Evolutionary conservation across 2,888 invertebrate species (phyloP).

Genomic region (Drosophila hamatofila): DNA sequence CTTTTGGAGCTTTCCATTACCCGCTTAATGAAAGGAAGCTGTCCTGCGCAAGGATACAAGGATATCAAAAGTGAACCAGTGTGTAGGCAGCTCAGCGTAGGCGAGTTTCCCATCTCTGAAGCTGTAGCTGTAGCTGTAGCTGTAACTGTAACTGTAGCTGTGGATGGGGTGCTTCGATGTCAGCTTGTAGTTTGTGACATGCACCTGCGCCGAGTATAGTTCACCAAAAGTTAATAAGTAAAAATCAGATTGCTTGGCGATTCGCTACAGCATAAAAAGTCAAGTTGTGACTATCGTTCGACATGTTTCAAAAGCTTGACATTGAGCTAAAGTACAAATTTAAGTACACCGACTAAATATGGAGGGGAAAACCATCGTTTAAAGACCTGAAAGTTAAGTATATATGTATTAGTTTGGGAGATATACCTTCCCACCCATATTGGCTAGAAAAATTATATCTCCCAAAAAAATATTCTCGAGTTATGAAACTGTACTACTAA

Average conservation of each 20-base stretch:
- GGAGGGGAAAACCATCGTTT: background rate
- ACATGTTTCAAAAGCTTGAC: constrained; percentile 19
- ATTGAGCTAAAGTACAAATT: constrained; percentile 29
- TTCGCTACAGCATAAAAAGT: constrained; percentile 25
- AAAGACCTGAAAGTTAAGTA: background rate
- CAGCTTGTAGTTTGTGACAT: constrained; percentile 44
- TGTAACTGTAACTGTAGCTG: background rate
- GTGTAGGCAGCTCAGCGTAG: constrained; percentile 1
- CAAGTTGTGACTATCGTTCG: constrained; percentile 13
- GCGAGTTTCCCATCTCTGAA: background rate
- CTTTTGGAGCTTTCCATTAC: constrained; percentile 25
- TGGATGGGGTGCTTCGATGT: constrained; percentile 10
- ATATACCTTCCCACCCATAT: too few relatives aligned
- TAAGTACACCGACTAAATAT: background rate
- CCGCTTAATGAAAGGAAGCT: constrained; percentile 17
- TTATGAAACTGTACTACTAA: too few relatives aligned
- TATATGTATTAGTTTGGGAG: background rate
- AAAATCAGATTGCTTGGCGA: constrained; percentile 28
- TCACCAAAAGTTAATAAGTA: constrained; percentile 58
- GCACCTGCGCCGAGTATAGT: constrained; percentile 36
- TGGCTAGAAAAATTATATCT: too few relatives aligned
- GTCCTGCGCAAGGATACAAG: constrained; percentile 2
- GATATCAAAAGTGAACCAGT: background rate
- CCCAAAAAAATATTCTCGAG: too few relatives aligned
- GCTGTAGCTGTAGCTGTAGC: background rate